These are phyloP conservation scores for Embiotoca jacksoni DNA, from an alignment of 2,113 vertebrate species.

Conservation along the genomic window DNA sequence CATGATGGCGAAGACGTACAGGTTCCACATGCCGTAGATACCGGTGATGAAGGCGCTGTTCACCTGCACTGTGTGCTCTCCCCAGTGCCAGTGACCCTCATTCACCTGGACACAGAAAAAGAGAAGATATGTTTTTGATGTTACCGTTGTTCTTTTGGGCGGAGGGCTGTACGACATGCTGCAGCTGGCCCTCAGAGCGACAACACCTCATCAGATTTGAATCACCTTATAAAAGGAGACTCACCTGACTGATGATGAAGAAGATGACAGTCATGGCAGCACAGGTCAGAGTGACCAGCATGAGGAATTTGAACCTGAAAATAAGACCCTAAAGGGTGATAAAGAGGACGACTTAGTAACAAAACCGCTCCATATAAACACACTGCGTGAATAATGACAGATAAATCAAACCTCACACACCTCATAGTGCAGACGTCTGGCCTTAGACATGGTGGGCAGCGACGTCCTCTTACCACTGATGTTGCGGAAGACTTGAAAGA, in stretches of 20 bases:
- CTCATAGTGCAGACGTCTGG: constrained; percentile 95
- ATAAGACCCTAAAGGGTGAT: constrained; percentile 89
- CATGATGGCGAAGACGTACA: constrained; percentile 98
- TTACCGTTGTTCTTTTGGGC: background rate
- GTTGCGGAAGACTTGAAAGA: constrained; percentile 98
- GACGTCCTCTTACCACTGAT: constrained; percentile 94
- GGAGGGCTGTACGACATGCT: background rate
- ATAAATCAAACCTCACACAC: constrained; percentile 62
- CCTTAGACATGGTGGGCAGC: constrained; percentile 95
- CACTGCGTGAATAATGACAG: background rate
- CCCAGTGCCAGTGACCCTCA: constrained; percentile 98
- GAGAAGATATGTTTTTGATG: background rate
- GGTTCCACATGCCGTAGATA: constrained; percentile 99
- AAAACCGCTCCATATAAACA: background rate
- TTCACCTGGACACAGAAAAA: constrained; percentile 86
- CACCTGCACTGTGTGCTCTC: constrained; percentile 89
- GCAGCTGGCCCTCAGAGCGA: background rate
- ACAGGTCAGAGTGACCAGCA: constrained; percentile 96
- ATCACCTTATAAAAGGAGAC: constrained; percentile 16
- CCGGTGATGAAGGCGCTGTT: constrained; percentile 99
- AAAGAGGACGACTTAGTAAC: background rate
- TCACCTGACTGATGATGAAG: constrained; percentile 98
- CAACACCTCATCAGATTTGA: too few species aligned
- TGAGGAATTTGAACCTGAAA: constrained; percentile 98
- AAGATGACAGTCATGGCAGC: constrained; percentile 98